These are phyloP conservation scores for Lutjanus erythropterus DNA, from an alignment of 2,113 vertebrate species.

Conservation along the genomic window DNA sequence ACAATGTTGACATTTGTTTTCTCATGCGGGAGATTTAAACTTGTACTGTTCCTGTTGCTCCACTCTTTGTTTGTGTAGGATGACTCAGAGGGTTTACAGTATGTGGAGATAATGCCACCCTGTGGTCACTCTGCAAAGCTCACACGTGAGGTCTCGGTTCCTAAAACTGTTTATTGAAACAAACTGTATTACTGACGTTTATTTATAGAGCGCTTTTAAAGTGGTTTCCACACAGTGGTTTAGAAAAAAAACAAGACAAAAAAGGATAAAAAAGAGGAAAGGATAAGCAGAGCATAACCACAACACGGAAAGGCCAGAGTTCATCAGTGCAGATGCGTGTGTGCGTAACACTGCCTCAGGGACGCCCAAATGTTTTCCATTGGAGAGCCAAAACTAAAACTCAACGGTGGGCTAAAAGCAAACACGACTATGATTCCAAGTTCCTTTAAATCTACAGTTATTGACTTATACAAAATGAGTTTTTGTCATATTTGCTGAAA, in stretches of 20 bases:
- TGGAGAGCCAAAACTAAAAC: too few species aligned
- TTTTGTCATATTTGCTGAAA: too few species aligned
- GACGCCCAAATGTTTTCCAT: too few species aligned
- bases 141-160: not conserved
- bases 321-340: not conserved
- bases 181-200: not conserved
- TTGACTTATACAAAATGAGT: too few species aligned
- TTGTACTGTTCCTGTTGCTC: not conserved
- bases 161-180: conserved; percentile 25
- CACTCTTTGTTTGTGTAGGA: conserved; percentile 7
- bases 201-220: conserved; percentile 35
- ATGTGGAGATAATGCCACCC: conserved; percentile 56
- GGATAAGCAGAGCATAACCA: not conserved
- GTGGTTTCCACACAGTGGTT: not conserved
- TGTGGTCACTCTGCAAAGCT: conserved; percentile 59
- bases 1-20: conserved; percentile 48
- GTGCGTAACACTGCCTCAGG: too few species aligned
- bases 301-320: not conserved
- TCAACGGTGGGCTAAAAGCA: too few species aligned
- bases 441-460: too few species aligned
- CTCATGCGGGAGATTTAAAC: not conserved
- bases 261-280: not conserved
- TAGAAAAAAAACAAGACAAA: not conserved
- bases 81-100: conserved; percentile 5
- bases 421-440: too few species aligned